Evolutionary conservation across 2,113 vertebrate genomes (phyloP).

Genomic region (Castor canadensis): DNA sequence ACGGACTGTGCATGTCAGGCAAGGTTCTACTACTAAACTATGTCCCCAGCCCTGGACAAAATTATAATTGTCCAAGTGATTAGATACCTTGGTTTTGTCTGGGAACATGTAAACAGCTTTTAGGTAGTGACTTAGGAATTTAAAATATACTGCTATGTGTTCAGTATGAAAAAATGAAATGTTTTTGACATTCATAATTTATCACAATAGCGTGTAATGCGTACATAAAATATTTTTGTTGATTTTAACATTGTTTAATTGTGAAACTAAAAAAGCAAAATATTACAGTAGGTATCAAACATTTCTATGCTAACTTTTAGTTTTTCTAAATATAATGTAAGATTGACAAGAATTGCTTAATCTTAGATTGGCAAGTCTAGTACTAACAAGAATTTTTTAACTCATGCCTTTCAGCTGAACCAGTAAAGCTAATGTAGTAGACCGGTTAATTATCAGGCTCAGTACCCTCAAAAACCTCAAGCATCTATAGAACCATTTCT

Average conservation of each 20-base stretch:
- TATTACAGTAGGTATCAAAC: not conserved
- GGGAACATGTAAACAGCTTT: not conserved
- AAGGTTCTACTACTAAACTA: not conserved
- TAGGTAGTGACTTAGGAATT: not conserved
- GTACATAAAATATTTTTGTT: slow-evolving; percentile 7
- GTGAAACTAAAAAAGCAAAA: slow-evolving; percentile 40
- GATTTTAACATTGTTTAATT: slow-evolving; percentile 5
- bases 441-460: not conserved
- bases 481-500: slow-evolving; percentile 44
- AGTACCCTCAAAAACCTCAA: slow-evolving; percentile 1
- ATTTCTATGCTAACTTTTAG: not conserved
- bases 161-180: not conserved
- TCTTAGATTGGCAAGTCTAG: not conserved
- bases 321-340: slow-evolving; percentile 14
- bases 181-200: not conserved
- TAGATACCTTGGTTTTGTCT: not conserved
- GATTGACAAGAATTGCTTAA: not conserved
- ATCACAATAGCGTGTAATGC: not conserved
- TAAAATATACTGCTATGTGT: not conserved
- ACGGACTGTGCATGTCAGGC: not conserved
- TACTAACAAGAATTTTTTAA: not conserved
- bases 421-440: not conserved
- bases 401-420: not conserved
- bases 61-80: not conserved
- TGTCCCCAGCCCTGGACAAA: not conserved